Base-by-base conservation (phyloP, 1,140 invertebrate genomes). In the Berghia stephanieae region DNA sequence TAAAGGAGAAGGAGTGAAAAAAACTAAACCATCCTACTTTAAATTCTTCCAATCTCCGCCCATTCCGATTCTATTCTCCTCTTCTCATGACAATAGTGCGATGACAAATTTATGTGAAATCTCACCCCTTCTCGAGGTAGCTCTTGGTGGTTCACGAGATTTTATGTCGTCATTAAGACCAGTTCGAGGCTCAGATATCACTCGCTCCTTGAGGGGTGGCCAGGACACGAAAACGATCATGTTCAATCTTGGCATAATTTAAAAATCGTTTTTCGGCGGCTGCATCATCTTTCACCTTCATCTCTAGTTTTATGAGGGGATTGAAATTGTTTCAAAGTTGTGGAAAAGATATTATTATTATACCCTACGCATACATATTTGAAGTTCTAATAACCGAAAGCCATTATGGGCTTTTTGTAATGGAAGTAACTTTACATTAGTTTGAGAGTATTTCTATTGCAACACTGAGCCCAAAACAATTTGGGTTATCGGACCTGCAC, bases 91-190 rank as follows among this genome's bases (percentile, higher is more conserved):
- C 2, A 24, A 67, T 40, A n/a, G 27, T 18, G 42, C 5, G 21
- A n/a, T 67, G 36, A 38, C 63, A 67, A 67, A 67, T 67, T 67
- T 67, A 67, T 67, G 63, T 10, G 31, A 18, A n/a, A 18, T 67
- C 57, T 31, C 63, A 40, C 24, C 63, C 31, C 3, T 40, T 27
- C 34, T 40, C 3, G 57, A 63, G 42, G 38, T 27, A 3, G 13
- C 34, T 34, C 2, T 10, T 2, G 3, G 2, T 67, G 31, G 63
- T 67, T 67, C n/a, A n/a, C n/a, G n/a, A n/a, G n/a, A n/a, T n/a
- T n/a, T n/a, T 67, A 67, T 67, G 63, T 38, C 63, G 18, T 24
- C 38, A 6, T 40, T 40, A 38, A 34, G 34, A 40, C 63, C 63
- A 38, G 57, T 40, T n/a, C 42, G 36, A 34, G 21, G 63, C 36